A percentile compares a stretch with the other conserved stretches of the same genome.
phyloP scores from a whole-genome alignment of 1,140 invertebrate genomes.

The Trichomalopsis sarcophagae region DNA sequence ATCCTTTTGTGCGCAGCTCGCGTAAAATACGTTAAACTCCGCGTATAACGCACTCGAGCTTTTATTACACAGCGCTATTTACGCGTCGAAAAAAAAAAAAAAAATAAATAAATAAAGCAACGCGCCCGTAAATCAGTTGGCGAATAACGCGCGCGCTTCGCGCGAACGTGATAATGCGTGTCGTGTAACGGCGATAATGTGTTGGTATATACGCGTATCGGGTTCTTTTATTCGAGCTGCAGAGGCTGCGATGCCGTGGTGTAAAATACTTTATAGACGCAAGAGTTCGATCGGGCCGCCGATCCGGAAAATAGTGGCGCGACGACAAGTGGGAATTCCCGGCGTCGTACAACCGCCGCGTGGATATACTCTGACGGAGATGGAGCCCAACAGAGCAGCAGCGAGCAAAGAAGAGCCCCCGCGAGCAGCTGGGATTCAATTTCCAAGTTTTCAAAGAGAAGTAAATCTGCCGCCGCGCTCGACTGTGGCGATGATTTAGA shows the following conservation, averaged over 20 bases:
- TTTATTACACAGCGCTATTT: constrained; percentile 4
- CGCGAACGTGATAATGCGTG: constrained; percentile 35
- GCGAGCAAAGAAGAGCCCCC: background rate
- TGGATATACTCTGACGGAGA: constrained; percentile 27
- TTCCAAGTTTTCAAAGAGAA: constrained; percentile 12
- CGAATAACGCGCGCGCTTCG: constrained; percentile 24
- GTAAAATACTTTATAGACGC: constrained; percentile 38
- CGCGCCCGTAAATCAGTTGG: constrained; percentile 34
- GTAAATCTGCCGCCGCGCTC: background rate
- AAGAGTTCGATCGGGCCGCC: background rate
- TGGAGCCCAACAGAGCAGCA: background rate
- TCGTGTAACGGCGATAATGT: background rate
- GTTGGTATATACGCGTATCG: background rate
- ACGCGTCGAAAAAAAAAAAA: constrained; percentile 29
- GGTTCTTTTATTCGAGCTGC: constrained; percentile 18
- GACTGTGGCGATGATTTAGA: background rate
- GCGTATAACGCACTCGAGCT: background rate
- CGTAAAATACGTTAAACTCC: background rate
- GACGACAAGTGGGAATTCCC: constrained; percentile 36
- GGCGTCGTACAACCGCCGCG: background rate
- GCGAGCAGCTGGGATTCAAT: constrained; percentile 2
- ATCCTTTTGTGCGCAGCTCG: no score
- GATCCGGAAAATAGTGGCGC: constrained; percentile 32
- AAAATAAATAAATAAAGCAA: background rate
- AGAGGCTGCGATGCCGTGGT: background rate